A percentile compares a stretch with the other conserved stretches of the same genome.
phyloP scores from a whole-genome alignment of 2,113 vertebrate genomes.

The Passer domesticus region DNA sequence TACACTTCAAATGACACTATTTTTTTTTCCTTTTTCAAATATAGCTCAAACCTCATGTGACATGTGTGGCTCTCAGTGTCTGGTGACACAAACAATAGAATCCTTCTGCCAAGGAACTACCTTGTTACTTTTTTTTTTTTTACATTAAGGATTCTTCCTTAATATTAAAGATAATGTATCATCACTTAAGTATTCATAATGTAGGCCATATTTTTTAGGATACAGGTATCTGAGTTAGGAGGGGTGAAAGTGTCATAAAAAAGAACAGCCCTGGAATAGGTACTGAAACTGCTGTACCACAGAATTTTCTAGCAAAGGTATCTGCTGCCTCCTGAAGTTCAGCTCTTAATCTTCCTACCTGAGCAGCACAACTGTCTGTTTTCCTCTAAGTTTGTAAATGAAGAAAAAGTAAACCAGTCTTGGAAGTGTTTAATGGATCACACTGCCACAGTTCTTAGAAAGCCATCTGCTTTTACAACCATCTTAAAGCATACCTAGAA shows the following conservation, averaged over 20 bases:
- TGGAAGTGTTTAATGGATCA: background rate
- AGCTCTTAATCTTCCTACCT: background rate
- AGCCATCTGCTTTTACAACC: background rate
- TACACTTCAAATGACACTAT: background rate
- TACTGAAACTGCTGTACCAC: background rate
- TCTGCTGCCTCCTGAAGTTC: background rate
- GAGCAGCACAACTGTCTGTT: background rate
- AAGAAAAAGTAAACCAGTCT: background rate
- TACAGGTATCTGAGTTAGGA: background rate
- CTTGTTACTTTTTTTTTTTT: background rate
- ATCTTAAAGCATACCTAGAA: background rate
- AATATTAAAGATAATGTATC: background rate
- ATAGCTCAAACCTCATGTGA: rapidly evolving
- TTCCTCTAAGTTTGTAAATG: background rate
- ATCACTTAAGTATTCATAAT: background rate
- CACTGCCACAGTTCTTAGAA: background rate
- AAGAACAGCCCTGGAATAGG: background rate
- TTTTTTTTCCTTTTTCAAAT: background rate
- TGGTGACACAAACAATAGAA: background rate
- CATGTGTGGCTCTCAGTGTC: background rate
- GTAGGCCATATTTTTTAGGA: background rate
- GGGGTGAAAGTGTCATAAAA: background rate
- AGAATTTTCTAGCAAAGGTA: background rate
- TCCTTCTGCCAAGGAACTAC: background rate
- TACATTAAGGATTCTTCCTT: background rate